phyloP scores from a whole-genome alignment of 1,140 invertebrate species.

The Heliconius melpomene region DNA sequence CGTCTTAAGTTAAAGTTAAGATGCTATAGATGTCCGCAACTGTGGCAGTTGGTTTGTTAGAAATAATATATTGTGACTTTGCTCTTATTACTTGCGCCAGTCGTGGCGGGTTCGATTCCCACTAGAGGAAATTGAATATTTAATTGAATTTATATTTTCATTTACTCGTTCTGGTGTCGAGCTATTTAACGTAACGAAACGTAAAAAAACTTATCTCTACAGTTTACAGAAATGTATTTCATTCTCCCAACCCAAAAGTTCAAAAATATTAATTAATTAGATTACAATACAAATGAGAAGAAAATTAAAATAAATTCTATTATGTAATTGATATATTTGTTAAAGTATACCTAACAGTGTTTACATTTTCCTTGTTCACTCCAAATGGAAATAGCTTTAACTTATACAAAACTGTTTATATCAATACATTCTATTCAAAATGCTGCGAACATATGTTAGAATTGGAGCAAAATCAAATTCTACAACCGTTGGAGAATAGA shows the following conservation, averaged over 20 bases:
- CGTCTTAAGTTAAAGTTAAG: background rate
- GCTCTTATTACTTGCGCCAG: no score
- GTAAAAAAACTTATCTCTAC: background rate
- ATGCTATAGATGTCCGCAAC: background rate
- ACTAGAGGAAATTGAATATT: no score
- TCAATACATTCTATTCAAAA: constrained; percentile 11
- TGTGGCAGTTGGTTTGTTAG: background rate
- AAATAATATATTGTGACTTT: background rate
- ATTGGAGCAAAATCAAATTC: constrained; percentile 12
- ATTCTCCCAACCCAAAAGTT: no score
- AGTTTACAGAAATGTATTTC: background rate
- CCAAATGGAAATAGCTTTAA: background rate
- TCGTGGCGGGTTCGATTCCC: no score
- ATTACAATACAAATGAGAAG: no score
- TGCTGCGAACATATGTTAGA: background rate
- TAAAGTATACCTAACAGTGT: background rate
- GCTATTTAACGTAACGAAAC: no score
- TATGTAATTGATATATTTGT: no score
- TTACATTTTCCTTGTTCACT: background rate
- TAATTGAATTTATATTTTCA: no score
- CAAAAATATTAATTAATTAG: no score
- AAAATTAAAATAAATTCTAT: no score
- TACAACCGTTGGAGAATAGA: constrained; percentile 1
- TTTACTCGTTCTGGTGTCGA: no score
- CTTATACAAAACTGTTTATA: background rate